These are phyloP conservation scores for Orthosia cruda DNA, from an alignment of 2,888 invertebrate species.

Conservation along the genomic window DNA sequence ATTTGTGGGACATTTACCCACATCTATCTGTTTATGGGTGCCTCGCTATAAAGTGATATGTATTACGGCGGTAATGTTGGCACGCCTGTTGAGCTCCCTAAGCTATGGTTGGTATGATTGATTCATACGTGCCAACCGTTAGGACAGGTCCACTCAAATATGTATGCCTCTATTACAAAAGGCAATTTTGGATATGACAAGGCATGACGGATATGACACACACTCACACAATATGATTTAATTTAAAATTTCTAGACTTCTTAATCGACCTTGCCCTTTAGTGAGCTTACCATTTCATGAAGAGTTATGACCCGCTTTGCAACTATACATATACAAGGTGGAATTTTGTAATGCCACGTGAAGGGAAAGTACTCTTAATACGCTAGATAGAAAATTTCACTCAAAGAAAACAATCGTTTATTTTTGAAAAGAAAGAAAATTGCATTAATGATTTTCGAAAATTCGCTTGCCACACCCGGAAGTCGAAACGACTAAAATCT, in stretches of 20 bases:
- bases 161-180: slow-evolving; percentile 27
- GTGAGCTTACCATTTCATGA: background rate
- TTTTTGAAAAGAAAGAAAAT: no score
- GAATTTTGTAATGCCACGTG: no score
- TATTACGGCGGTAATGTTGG: background rate
- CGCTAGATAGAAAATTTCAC: no score
- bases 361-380: no score
- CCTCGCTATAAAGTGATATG: slow-evolving; percentile 7
- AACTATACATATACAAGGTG: no score
- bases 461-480: no score
- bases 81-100: background rate
- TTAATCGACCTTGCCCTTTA: background rate
- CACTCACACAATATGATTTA: background rate
- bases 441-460: no score
- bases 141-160: slow-evolving; percentile 23
- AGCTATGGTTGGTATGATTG: slow-evolving; percentile 47
- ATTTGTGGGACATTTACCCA: background rate
- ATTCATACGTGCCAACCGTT: slow-evolving; percentile 26
- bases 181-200: slow-evolving; percentile 10
- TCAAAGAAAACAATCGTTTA: no score
- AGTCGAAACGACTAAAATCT: no score
- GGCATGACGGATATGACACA: background rate
- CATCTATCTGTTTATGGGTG: background rate
- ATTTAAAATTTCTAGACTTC: background rate
- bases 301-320: background rate